phyloP scores from a whole-genome alignment of 2,888 invertebrate species.

The Dasypolia templi region DNA sequence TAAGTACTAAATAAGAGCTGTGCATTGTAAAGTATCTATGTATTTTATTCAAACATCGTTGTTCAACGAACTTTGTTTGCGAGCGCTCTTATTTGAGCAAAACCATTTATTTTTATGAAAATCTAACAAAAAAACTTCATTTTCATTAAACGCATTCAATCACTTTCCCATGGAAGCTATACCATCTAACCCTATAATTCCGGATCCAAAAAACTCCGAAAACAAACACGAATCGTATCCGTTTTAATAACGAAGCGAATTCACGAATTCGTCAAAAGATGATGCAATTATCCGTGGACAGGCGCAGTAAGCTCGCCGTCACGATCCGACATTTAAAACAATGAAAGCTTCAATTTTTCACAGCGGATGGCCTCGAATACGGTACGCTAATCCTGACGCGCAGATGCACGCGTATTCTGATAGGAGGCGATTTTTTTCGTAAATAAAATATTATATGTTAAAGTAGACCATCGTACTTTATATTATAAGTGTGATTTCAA shows the following conservation, averaged over 20 bases:
- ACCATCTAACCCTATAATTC: slow-evolving; percentile 9
- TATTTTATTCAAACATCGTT: not conserved
- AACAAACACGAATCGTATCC: slow-evolving; percentile 37
- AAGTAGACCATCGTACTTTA: not conserved
- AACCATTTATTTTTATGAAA: too few species aligned
- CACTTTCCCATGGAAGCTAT: not conserved
- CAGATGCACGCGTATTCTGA: slow-evolving; percentile 72
- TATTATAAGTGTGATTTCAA: not conserved
- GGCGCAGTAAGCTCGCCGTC: slow-evolving; percentile 76
- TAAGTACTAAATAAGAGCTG: too few species aligned
- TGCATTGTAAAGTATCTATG: too few species aligned
- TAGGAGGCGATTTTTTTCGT: slow-evolving; percentile 22
- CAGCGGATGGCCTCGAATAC: slow-evolving; percentile 74
- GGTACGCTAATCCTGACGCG: slow-evolving; percentile 79
- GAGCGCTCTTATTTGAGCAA: not conserved
- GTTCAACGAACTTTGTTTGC: too few species aligned
- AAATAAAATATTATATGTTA: not conserved
- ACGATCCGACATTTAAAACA: slow-evolving; percentile 88
- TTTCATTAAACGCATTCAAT: too few species aligned
- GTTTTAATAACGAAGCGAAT: slow-evolving; percentile 57
- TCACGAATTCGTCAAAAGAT: slow-evolving; percentile 72
- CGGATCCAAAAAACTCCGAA: slow-evolving; percentile 34
- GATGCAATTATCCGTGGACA: slow-evolving; percentile 74
- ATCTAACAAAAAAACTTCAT: not conserved
- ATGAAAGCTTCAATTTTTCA: slow-evolving; percentile 89